These are phyloP conservation scores for Plemyria rubiginata DNA, from an alignment of 2,888 invertebrate genomes.

Conservation along the genomic window DNA sequence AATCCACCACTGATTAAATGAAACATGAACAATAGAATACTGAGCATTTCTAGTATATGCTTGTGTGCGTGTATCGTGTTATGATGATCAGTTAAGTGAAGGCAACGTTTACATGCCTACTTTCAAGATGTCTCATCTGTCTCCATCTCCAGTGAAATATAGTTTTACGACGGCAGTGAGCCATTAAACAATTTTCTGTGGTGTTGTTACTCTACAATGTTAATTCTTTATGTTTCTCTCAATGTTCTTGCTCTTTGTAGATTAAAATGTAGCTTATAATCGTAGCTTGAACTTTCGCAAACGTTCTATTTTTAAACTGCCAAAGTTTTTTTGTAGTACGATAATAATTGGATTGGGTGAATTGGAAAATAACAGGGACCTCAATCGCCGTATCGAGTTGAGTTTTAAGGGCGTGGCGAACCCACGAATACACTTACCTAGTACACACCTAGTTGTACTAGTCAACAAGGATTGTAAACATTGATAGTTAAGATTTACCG, in stretches of 20 bases:
- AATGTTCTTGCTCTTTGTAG: constrained; percentile 25
- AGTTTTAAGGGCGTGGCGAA: no score
- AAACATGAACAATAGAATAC: not conserved
- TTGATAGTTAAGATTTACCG: not conserved
- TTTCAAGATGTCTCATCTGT: constrained; percentile 42
- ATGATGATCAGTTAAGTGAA: not conserved
- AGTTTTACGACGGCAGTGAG: constrained; percentile 75
- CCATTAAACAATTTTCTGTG: constrained; percentile 61
- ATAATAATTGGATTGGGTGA: no score
- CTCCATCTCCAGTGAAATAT: constrained; percentile 60
- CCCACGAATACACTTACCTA: no score
- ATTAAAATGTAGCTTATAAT: constrained; percentile 12
- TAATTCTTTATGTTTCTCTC: constrained; percentile 35
- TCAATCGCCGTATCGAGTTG: no score
- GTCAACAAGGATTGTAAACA: not conserved
- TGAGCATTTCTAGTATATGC: not conserved
- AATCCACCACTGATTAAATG: no score
- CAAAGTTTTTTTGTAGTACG: not conserved
- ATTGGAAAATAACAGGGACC: no score
- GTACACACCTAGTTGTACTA: not conserved
- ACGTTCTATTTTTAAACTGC: not conserved
- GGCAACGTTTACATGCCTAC: constrained; percentile 1
- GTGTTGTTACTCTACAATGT: constrained; percentile 46
- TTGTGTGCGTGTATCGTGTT: no score
- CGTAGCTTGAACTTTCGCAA: not conserved